Base-by-base conservation (phyloP, 2,888 invertebrate species). In the Lacanobia oleracea region DNA sequence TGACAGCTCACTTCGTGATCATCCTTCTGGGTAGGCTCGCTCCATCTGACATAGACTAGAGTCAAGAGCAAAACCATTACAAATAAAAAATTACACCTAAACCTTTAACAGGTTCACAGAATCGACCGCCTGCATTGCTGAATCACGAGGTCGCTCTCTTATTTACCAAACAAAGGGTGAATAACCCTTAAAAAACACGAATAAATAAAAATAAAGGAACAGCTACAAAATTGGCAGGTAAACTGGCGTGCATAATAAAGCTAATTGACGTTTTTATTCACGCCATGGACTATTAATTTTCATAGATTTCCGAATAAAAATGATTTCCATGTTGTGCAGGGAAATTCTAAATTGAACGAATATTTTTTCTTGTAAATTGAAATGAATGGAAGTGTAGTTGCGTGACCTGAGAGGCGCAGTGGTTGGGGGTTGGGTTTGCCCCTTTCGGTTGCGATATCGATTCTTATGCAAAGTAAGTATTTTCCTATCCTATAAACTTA, bases 201-300 rank as follows among this genome's bases (percentile, higher is more conserved):
- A 67, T 56, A 59, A 27, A 67, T 56, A 59, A 50, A 62, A 59
- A 66, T 12, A 37, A 37, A 50, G 21, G 16, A n/a, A 12, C 37
- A 16, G 51, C 40, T 40, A 43, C 23, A 43, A 67, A 81, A 86
- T 77, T 84, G 87, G 70, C 87, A 86, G 62, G 61, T 61, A 10
- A 78, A 86, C 75, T 81, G 86, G 82, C 82, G 71, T 68, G 62
- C 65, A 60, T 71, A 81, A 77, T 72, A 75, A 54, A 51, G n/a
- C 8, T 76, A 86, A 86, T 83, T 80, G 87, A 86, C 73, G 63
- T 72, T 50, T 81, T 79, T 79, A 73, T 76, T 72, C 51, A 61
- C 56, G 50, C 67, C 16, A 16, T 27, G 50, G 62, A 64, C 74
- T 78, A 85, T 86, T 81, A 67, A 86, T 86, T 85, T 61, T 71